Percentiles rank a stretch among this genome's conserved stretches.
These are phyloP conservation scores for Oriolus oriolus DNA, from an alignment of 2,113 vertebrate species.

Conservation along the genomic window DNA sequence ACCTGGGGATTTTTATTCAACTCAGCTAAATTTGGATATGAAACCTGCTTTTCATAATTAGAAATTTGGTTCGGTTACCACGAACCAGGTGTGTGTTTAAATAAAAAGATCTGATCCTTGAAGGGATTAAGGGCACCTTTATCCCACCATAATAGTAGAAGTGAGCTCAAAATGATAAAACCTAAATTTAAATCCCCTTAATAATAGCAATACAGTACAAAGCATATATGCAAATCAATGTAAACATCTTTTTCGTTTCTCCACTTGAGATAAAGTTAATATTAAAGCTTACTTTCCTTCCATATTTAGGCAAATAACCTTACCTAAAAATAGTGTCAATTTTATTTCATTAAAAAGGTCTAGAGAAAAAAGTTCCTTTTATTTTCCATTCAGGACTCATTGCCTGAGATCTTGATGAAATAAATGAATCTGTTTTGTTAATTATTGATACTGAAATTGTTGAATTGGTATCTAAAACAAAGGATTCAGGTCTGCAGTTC, in stretches of 20 bases:
- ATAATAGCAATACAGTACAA: not conserved
- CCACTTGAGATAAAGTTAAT: not conserved
- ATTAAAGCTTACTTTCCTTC: slow-evolving; percentile 3
- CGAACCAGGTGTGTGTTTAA: not conserved
- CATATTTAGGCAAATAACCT: slow-evolving; percentile 39
- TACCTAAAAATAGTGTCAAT: not conserved
- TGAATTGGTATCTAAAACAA: slow-evolving; percentile 1
- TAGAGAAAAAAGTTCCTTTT: not conserved
- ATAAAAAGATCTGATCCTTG: not conserved
- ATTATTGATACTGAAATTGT: slow-evolving; percentile 31
- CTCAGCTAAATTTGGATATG: slow-evolving; percentile 16
- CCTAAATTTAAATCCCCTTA: not conserved
- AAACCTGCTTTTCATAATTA: slow-evolving; percentile 24
- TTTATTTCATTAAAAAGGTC: not conserved
- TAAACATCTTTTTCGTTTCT: not conserved
- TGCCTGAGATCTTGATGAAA: not conserved
- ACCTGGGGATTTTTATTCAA: not conserved
- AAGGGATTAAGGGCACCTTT: not conserved
- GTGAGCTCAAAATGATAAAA: not conserved
- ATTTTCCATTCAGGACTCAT: not conserved
- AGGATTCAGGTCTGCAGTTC: slow-evolving; percentile 30
- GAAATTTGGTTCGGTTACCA: not conserved
- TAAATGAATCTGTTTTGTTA: slow-evolving; percentile 19
- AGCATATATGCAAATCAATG: not conserved
- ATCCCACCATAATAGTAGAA: not conserved